Base-by-base conservation (phyloP, 2,113 vertebrate species). In the Eulemur macaco region DNA sequence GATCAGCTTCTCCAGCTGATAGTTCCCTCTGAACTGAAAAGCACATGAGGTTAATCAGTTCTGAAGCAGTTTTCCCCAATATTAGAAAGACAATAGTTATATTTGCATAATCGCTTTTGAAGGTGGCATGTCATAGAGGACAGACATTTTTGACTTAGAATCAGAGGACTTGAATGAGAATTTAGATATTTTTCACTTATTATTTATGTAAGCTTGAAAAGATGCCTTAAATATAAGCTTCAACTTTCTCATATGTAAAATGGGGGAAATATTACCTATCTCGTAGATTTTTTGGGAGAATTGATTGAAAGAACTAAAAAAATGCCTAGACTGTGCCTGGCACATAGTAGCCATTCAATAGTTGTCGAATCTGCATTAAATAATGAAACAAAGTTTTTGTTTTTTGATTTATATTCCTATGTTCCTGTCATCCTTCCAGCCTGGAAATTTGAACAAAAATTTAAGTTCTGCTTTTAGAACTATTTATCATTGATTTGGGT, bases 401-500 rank as follows among this genome's bases (percentile, higher is more conserved):
- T 80, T 86, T 93, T 42, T 2, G 23, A 42, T 87, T 77, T 93
- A 74, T 73, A 31, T 47, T 86, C 34, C 37, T 91, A 5, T 71
- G 23, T 82, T 20, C 69, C 1, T 54, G 31, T 74, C 84, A 85
- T 63, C 27, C 15, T 31, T 92, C 64, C 27, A 90, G 45, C 5
- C 17, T 85, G 42, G 58, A 85, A 96, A 93, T 94, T 60, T 96
- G 58, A 86, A 11, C 60, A 45, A 85, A 50, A 34, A 0, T 27
- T 78, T 74, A 69, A 91, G 29, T n/a, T 85, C 87, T 78, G 21
- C 68, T 94, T 94, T 95, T 74, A 83, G 90, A 92, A 87, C 4
- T 50, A 64, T 86, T 96, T 86, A 64, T 69, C 63, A 83, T 91
- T 95, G 71, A 97, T 96, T 92, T 96, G 60, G 37, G 45, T 74